Evolutionary conservation across 2,113 vertebrate genomes (phyloP), one percentile per base, ranked within the genome.

Genomic region (Microtus richardsoni): DNA sequence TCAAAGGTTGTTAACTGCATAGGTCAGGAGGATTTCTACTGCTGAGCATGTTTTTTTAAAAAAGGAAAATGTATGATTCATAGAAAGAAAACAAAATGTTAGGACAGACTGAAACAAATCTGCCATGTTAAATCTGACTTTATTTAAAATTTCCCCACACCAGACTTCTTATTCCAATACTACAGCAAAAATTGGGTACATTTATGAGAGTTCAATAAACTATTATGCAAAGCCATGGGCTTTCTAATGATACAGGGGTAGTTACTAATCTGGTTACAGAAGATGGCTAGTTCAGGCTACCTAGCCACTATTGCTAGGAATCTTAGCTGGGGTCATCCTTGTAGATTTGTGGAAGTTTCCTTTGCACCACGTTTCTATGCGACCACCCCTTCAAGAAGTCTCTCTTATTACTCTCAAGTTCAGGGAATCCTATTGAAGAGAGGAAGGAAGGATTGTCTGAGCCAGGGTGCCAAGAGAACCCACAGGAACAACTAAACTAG

Each of bases 71-170:
- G 16, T 36, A 30, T 73, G 66, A 89, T 78, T 85, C 13, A 84
- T 49, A 87, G 54, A 58, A 78, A 88, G 66, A 0, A 75, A 85
- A 77, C 39, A 5, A 71, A 49, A 68, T 64, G 33, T 10, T 26
- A 91, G 39, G 54, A 49, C 2, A 19, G 28, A 77, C 11, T 91
- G 78, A 95, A 89, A 68, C 89, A 80, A 93, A 92, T 89, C 30
- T 74, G 70, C 9, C 36, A 70, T 36, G 22, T 47, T 11, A 14
- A 64, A 74, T 60, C 30, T 74, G 14, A 54, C 3, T 91, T 92
- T 47, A 54, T 74, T 30, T 95, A 70, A 92, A 78, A 85, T 47
- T 94, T 44, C 3, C 16, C 0, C 64, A 85, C 8, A 66, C 79
- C n/a, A 41, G 90, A 36, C 8, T 68, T 64, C 47, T 82, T 96